Evolutionary conservation across 2,888 invertebrate species (phyloP).

Genomic region (Sinohyriopsis cumingii): DNA sequence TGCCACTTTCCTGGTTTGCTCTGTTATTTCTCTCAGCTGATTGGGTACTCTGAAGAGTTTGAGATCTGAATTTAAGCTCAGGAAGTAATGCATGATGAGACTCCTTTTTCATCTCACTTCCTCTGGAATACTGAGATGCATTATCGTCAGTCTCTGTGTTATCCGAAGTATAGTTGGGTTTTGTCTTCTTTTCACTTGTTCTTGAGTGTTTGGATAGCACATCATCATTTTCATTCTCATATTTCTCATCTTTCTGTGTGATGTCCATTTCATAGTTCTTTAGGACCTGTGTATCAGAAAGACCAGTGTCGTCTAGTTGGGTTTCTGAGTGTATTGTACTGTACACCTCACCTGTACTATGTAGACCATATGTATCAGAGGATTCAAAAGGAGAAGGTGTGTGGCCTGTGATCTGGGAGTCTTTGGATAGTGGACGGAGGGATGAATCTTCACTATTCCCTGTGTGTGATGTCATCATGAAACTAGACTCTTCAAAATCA

Average conservation of each 20-base stretch:
- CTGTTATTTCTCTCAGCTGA: no score
- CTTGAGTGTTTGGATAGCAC: conserved; percentile 1
- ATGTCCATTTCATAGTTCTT: conserved; percentile 53
- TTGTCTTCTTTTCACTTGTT: no score
- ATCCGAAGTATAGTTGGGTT: no score
- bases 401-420: conserved; percentile 7
- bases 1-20: no score
- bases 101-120: no score
- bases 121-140: no score
- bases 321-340: conserved; percentile 46
- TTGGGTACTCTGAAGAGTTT: no score
- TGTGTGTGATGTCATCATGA: conserved; percentile 1
- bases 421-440: neutral
- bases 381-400: conserved; percentile 32
- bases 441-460: neutral
- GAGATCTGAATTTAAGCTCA: no score
- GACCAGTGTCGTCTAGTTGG: conserved; percentile 34
- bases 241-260: conserved; percentile 34
- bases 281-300: conserved; percentile 49
- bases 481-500: conserved; percentile 26
- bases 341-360: conserved; percentile 45
- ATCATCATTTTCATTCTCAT: conserved; percentile 27
- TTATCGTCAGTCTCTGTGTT: no score
- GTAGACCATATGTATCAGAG: conserved; percentile 43
- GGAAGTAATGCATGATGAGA: no score